Evolutionary conservation across 2,888 invertebrate genomes (phyloP), one percentile per base, ranked within the genome.

Genomic region (Anaspis maculata): DNA sequence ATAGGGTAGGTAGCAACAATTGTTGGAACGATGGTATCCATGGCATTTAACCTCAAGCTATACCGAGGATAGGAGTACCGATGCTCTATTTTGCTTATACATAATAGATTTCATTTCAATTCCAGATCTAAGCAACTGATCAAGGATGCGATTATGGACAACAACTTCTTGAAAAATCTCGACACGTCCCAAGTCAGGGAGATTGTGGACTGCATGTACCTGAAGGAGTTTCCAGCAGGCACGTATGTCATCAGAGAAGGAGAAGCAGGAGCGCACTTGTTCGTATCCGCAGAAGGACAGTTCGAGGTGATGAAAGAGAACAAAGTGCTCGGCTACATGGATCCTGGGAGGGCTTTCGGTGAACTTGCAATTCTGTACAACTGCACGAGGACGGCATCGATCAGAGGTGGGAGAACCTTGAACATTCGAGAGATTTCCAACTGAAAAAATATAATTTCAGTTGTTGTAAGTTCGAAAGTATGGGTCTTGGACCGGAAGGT

Each of bases 341-440:
- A 74, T 3, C 70, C 79, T 0, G 81, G 81, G 3, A 70, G 74
- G 69, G 66, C 79, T 57, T 57, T 82, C 69, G 81, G 82, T 10
- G 82, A 83, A 58, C 61, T 83, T 30, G 82, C 82, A n/a, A 74
- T 83, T 44, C 65, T 83, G 3, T 83, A 83, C 63, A 82, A 83
- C 60, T 83, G 82, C 57, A 79, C 77, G 7, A 61, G 79, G 41
- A 80, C 79, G 2, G 79, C 79, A 2, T 76, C 77, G 2, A 76
- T 80, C 27, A 61, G 69, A 67, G 76, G 76, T 75, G n/a, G 25
- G 10, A 13, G 6, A 24, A 7, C 11, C 13, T 12, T 3, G 3
- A 27, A 22, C 7, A 19, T 19, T 9, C 19, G 19, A 5, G 9
- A 19, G 5, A 19, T 19, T 19, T 19, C 19, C 19, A 5, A 19